phyloP scores from a whole-genome alignment of 2,797 vertebrate species.

The Muraenolepis orangiensis region DNA sequence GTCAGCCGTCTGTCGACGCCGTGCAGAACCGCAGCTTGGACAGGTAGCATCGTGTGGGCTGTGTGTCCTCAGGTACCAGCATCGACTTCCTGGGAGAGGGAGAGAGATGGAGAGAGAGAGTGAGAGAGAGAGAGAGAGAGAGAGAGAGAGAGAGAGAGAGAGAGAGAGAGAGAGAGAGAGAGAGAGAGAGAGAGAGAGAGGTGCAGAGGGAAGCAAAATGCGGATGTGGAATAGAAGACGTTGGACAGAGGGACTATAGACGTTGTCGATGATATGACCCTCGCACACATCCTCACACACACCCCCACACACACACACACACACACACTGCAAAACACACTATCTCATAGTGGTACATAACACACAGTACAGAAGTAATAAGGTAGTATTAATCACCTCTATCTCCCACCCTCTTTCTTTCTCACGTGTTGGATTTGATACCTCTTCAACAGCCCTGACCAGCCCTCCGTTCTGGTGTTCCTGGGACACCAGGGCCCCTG shows the following conservation, averaged over 20 bases:
- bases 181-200: conserved; percentile 16
- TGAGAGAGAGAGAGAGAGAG: conserved; percentile 1
- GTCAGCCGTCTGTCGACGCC: conserved; percentile 40
- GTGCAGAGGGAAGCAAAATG: conserved; percentile 12
- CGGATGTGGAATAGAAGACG: neutral
- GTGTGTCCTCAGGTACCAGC: conserved; percentile 13
- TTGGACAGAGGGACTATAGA: conserved; percentile 12
- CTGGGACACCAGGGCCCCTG: conserved; percentile 21
- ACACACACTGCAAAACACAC: conserved; percentile 31
- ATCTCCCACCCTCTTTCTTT: too few relatives aligned
- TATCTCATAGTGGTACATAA: conserved; percentile 32
- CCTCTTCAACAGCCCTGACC: too few relatives aligned
- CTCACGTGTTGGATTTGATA: too few relatives aligned
- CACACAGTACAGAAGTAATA: conserved; percentile 14
- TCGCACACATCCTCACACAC: too few relatives aligned
- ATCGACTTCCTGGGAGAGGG: conserved; percentile 15
- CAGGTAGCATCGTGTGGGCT: conserved; percentile 6
- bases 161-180: conserved; percentile 29
- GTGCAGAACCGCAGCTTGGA: conserved; percentile 21
- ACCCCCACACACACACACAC: too few relatives aligned
- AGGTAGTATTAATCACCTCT: conserved; percentile 21
- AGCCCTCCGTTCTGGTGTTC: conserved; percentile 67
- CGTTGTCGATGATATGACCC: neutral
- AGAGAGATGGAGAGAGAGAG: neutral
- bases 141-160: conserved; percentile 7